Evolutionary conservation across 2,113 vertebrate species (phyloP).

Genomic region (Silurus asotus): DNA sequence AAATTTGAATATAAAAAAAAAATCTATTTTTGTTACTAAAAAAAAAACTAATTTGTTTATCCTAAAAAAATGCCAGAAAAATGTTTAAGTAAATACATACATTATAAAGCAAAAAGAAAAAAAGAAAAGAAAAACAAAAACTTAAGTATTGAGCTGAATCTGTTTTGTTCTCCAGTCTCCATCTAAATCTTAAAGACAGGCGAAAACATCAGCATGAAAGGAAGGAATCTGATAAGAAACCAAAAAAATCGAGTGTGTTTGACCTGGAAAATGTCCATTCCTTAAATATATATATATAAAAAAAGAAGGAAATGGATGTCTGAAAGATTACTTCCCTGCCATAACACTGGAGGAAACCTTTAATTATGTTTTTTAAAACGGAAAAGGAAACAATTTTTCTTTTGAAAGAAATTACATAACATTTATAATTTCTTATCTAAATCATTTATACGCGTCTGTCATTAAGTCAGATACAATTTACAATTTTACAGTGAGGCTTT

Average conservation of each 20-base stretch:
- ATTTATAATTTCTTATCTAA: neutral
- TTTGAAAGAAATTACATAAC: neutral
- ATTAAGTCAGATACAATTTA: neutral
- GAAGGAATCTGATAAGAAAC: constrained; percentile 17
- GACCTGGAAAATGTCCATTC: constrained; percentile 11
- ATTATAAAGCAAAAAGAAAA: neutral
- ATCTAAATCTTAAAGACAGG: neutral
- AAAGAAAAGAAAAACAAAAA: neutral
- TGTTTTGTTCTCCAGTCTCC: neutral
- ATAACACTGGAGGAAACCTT: neutral
- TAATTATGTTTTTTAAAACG: neutral
- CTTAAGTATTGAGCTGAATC: neutral
- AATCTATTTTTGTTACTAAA: too few relatives aligned
- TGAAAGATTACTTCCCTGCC: constrained; percentile 15
- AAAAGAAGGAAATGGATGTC: neutral
- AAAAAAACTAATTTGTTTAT: too few relatives aligned
- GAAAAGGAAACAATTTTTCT: neutral
- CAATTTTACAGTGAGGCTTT: neutral
- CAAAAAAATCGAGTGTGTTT: neutral
- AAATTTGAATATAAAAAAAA: too few relatives aligned
- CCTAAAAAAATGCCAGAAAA: neutral
- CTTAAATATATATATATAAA: neutral
- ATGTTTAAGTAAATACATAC: neutral
- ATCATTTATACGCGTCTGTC: neutral
- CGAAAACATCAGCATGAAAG: constrained; percentile 16